Evolutionary conservation across 2,113 vertebrate genomes (phyloP), one percentile per base, ranked within the genome.

Genomic region (Archilochus colubris): DNA sequence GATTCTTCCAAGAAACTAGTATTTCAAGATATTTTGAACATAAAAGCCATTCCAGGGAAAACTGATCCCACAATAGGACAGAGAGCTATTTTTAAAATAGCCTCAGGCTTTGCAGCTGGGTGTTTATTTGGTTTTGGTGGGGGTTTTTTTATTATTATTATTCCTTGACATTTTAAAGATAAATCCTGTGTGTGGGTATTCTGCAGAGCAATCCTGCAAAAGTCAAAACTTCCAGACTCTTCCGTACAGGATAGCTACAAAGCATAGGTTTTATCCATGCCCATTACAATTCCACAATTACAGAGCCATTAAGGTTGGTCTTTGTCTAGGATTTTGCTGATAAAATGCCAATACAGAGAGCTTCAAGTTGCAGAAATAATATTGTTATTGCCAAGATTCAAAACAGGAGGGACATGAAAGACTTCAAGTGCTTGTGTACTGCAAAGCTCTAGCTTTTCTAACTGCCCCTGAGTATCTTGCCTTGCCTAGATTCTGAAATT

Each of bases 11-110:
- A 82, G 72, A 97, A 96, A 96, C 93, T 74, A 85, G 36, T 86
- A 94, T 90, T 97, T 97, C 83, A 89, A 96, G 91, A 92, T 94
- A 96, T 94, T 97, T 97, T 96, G 69, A 89, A 64, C 91, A 62
- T 96, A 92, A 91, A 97, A 96, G 88, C 81, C 74, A 88, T 94
- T 94, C 74, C 82, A 85, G 80, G 44, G 83, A 86, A 91, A 75
- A 78, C 61, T 85, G 72, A 91, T 91, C 93, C 92, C 88, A 95
- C 94, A 95, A 95, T 84, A 96, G 80, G 88, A 91, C 76, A 88
- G 73, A 58, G 50, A 81, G 80, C 88, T 97, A 96, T 97, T 97
- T 96, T 96, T 86, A 95, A 95, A 94, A 90, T 83, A 61, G 82
- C 94, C 73, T 91, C 76, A 73, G 86, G 94, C 90, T 90, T 92